Percentiles rank a stretch among this genome's conserved stretches.
These are phyloP conservation scores for Archips xylosteana DNA, from an alignment of 2,888 invertebrate species.

Conservation along the genomic window DNA sequence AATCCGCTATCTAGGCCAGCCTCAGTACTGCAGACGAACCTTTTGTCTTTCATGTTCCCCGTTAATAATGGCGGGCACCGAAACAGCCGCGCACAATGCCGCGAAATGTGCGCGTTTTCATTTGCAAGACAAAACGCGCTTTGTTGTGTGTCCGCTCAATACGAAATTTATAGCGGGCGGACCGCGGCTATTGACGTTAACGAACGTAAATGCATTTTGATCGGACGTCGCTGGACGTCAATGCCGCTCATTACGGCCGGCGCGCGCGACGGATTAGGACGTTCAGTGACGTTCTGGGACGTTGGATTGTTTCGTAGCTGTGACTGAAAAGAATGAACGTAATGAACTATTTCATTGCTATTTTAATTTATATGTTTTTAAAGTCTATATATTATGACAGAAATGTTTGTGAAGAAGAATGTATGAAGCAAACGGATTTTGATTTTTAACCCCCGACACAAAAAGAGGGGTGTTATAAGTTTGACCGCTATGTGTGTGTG, in stretches of 20 bases:
- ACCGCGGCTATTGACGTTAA: constrained; percentile 81
- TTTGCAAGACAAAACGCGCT: constrained; percentile 86
- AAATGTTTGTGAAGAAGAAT: too few species aligned
- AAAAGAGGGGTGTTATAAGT: too few species aligned
- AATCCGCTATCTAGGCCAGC: constrained; percentile 86
- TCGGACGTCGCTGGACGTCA: constrained; percentile 51
- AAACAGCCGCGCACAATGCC: constrained; percentile 85
- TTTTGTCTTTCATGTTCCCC: constrained; percentile 86
- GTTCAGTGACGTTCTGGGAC: not conserved
- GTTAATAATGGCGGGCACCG: constrained; percentile 85
- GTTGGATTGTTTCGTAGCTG: not conserved
- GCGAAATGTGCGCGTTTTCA: constrained; percentile 86
- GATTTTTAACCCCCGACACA: too few species aligned
- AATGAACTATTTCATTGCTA: not conserved
- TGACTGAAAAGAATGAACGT: not conserved
- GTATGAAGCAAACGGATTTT: too few species aligned
- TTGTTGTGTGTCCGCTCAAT: constrained; percentile 85
- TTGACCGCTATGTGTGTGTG: too few species aligned
- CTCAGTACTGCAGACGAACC: constrained; percentile 85
- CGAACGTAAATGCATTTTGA: constrained; percentile 81
- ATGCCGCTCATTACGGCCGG: constrained; percentile 16
- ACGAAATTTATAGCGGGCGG: constrained; percentile 84
- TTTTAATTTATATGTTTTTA: not conserved
- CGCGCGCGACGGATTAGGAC: constrained; percentile 8
- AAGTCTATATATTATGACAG: too few species aligned